Conservation (phyloP, 2,797 vertebrate genomes). For the Pelochelys cantorii region DNA sequence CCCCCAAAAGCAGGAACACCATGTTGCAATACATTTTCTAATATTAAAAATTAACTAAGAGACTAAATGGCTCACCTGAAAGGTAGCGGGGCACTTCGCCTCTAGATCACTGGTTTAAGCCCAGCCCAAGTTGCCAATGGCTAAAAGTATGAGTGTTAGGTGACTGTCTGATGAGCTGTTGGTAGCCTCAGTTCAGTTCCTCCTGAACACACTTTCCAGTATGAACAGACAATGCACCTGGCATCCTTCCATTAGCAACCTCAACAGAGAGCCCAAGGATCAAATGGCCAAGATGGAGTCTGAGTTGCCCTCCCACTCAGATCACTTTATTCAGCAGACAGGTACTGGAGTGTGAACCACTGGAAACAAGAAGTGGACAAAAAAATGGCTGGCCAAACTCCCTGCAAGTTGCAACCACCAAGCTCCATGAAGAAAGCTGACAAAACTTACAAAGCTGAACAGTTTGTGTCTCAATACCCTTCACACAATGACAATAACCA, state of each 20-base stretch:
- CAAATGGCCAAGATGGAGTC: background rate
- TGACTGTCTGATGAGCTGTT: background rate
- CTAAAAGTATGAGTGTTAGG: background rate
- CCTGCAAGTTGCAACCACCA: background rate
- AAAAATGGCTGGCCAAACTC: background rate
- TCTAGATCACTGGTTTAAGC: slow-evolving; percentile 14
- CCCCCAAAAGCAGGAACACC: background rate
- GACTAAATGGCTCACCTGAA: background rate
- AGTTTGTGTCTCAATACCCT: background rate
- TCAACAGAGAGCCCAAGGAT: slow-evolving; percentile 15
- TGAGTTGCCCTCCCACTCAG: slow-evolving; percentile 1
- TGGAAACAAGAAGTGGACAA: background rate
- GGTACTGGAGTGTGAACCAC: background rate
- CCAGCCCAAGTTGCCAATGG: slow-evolving; percentile 13
- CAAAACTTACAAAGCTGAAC: background rate
- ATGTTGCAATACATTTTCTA: slow-evolving; percentile 37
- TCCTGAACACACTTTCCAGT: background rate
- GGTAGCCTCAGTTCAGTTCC: background rate
- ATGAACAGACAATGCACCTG: background rate
- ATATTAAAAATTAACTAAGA: slow-evolving; percentile 34
- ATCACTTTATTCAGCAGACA: background rate
- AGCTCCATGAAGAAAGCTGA: background rate
- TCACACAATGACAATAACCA: background rate
- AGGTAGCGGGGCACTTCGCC: background rate
- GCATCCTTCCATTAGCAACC: background rate